Evolutionary conservation across 2,888 invertebrate genomes (phyloP).

Genomic region (Cynaeus angustus): DNA sequence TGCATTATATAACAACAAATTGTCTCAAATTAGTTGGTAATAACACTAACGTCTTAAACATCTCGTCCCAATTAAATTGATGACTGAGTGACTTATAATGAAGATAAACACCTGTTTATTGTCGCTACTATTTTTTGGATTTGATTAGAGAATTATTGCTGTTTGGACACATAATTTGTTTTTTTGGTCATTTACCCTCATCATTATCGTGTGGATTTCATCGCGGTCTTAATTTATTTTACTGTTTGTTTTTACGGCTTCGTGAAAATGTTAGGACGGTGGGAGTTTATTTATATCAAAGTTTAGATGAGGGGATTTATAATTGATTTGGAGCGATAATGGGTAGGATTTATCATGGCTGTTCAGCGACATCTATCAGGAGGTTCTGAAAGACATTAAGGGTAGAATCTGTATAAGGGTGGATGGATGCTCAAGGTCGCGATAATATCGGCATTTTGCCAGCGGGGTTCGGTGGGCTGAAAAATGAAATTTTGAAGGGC

Average conservation of each 20-base stretch:
- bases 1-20: constrained; percentile 16
- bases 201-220: constrained; percentile 1
- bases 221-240: constrained; percentile 2
- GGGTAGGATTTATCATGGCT: constrained; percentile 18
- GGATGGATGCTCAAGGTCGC: constrained; percentile 42
- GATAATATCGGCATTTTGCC: constrained; percentile 57
- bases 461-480: no score
- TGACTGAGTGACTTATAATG: constrained; percentile 17
- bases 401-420: constrained; percentile 53
- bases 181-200: background rate
- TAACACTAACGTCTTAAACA: background rate
- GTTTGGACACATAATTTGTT: constrained; percentile 4
- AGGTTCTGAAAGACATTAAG: constrained; percentile 51
- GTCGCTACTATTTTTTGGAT: background rate
- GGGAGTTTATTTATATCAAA: constrained; percentile 13
- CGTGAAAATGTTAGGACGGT: background rate
- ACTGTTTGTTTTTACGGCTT: background rate
- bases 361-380: constrained; percentile 63
- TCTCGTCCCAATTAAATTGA: constrained; percentile 1
- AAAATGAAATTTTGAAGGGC: no score
- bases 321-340: constrained; percentile 12
- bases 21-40: constrained; percentile 14
- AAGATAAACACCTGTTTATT: constrained; percentile 7
- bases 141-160: constrained; percentile 6
- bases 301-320: background rate